Percentiles rank a stretch among this genome's conserved stretches.
Evolutionary conservation across 2,113 vertebrate species (phyloP).

Genomic region (Chamaetylas fuelleborni): DNA sequence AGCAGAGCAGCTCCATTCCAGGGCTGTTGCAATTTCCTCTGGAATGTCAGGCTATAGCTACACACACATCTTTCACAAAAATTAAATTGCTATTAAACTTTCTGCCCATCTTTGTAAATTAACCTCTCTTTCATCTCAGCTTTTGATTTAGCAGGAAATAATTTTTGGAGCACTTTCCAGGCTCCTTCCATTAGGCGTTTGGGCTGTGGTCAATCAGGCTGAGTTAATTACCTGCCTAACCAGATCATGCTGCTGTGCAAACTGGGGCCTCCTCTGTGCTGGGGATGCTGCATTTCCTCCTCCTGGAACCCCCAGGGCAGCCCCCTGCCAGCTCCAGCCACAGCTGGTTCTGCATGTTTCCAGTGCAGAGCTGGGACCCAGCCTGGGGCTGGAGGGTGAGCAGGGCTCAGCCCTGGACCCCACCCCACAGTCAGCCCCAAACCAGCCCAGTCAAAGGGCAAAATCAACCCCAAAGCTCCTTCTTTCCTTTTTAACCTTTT

Average conservation of each 20-base stretch:
- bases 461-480: neutral
- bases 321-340: neutral
- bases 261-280: neutral
- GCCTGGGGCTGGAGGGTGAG: neutral
- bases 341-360: accelerated
- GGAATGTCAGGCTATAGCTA: neutral
- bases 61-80: conserved; percentile 23
- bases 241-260: neutral
- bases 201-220: conserved; percentile 29
- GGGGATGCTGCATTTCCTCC: accelerated
- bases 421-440: neutral
- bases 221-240: conserved; percentile 32
- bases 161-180: conserved; percentile 51
- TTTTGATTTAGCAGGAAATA: conserved; percentile 56
- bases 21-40: neutral
- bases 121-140: conserved; percentile 45
- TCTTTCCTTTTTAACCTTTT: accelerated
- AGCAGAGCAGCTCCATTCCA: neutral
- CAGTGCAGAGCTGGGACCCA: no score
- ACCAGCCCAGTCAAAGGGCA: accelerated
- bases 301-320: accelerated
- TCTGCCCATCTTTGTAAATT: conserved; percentile 43
- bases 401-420: accelerated
- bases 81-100: conserved; percentile 60
- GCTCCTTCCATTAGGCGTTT: conserved; percentile 22